phyloP scores from a whole-genome alignment of 2,113 vertebrate genomes.

The Rallus limicola region DNA sequence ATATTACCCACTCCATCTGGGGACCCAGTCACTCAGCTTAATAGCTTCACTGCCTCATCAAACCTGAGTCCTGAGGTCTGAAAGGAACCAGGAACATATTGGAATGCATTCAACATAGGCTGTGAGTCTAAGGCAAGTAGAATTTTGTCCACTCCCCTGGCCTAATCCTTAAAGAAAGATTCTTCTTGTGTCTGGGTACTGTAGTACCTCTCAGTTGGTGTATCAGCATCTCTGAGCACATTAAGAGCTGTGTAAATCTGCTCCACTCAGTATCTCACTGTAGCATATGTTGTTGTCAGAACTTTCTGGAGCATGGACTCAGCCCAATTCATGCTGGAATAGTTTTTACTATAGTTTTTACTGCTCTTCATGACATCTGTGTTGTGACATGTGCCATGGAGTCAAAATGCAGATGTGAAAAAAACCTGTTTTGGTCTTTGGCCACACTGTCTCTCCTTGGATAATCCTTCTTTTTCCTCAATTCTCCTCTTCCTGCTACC shows the following conservation, averaged over 20 bases:
- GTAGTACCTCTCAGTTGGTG: neutral
- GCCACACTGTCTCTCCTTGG: neutral
- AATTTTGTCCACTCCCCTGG: accelerated
- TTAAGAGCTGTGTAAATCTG: neutral
- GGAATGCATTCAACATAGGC: neutral
- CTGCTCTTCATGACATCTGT: neutral
- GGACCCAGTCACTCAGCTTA: neutral
- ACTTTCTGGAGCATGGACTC: neutral
- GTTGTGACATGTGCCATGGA: neutral
- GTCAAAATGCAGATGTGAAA: neutral
- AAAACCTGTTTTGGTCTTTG: neutral
- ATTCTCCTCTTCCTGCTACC: neutral
- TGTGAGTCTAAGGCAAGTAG: neutral
- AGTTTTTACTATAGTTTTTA: neutral
- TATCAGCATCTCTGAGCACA: neutral
- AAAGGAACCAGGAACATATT: neutral
- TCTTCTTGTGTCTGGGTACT: accelerated
- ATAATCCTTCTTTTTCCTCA: neutral
- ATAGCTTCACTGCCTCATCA: neutral
- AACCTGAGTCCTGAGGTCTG: neutral
- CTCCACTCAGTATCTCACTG: neutral
- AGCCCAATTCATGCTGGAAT: neutral
- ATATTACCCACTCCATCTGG: neutral
- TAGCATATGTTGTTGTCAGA: neutral
- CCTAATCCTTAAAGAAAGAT: neutral